phyloP scores from a whole-genome alignment of 2,888 invertebrate species.

The Lomographa bimaculata region DNA sequence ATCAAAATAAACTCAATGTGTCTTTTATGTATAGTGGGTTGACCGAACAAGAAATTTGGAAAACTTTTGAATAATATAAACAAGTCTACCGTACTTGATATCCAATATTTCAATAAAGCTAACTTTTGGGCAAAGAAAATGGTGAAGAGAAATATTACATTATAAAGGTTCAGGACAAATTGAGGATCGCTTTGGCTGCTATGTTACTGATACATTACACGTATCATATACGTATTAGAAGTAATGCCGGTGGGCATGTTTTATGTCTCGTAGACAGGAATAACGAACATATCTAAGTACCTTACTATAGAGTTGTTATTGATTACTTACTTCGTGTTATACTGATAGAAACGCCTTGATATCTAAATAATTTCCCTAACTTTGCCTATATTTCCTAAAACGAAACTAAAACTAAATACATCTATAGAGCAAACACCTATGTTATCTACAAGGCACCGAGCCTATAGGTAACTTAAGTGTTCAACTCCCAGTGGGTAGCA shows the following conservation, averaged over 20 bases:
- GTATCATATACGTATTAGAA: constrained; percentile 2
- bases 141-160: constrained; percentile 77
- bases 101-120: constrained; percentile 80
- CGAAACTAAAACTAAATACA: no score
- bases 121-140: constrained; percentile 74
- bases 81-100: constrained; percentile 76
- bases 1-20: constrained; percentile 63
- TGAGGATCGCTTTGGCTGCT: constrained; percentile 57
- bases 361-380: no score
- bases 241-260: background rate
- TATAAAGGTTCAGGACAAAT: constrained; percentile 70
- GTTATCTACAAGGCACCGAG: no score
- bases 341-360: no score
- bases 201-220: constrained; percentile 36
- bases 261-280: no score
- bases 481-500: no score
- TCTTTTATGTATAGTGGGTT: constrained; percentile 49
- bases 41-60: constrained; percentile 46
- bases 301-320: no score
- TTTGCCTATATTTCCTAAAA: no score
- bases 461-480: no score
- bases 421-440: no score
- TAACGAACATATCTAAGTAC: no score
- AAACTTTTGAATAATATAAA: constrained; percentile 75
- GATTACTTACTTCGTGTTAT: no score